These are phyloP conservation scores for Cavia aperea DNA, from an alignment of 2,113 vertebrate species.

Conservation along the genomic window DNA sequence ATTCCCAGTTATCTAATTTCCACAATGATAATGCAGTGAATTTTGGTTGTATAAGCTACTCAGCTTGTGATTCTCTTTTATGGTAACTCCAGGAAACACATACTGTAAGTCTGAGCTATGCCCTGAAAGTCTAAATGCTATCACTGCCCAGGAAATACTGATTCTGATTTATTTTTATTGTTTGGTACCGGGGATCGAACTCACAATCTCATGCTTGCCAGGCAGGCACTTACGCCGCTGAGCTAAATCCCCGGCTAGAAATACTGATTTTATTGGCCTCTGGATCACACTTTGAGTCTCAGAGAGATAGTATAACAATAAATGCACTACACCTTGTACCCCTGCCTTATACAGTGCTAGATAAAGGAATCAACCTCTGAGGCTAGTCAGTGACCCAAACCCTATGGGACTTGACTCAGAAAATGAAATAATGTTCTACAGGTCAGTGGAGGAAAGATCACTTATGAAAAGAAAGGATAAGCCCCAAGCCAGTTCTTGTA, in stretches of 20 bases:
- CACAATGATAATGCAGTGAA: neutral
- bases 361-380: too few relatives aligned
- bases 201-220: too few relatives aligned
- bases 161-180: too few relatives aligned
- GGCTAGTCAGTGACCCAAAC: neutral
- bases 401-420: neutral
- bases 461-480: neutral
- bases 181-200: too few relatives aligned
- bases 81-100: neutral
- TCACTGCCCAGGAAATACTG: neutral
- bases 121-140: neutral
- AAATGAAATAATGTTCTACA: neutral
- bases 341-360: neutral
- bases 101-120: neutral
- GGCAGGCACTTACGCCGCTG: too few relatives aligned
- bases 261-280: neutral
- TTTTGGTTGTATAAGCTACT: neutral
- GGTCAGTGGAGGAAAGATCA: neutral
- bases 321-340: fast-evolving
- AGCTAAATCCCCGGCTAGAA: too few relatives aligned
- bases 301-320: neutral
- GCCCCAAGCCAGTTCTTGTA: neutral
- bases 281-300: neutral
- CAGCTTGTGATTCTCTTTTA: neutral
- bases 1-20: neutral